Evolutionary conservation across 2,888 invertebrate species (phyloP), one percentile per base, ranked within the genome.

Genomic region (Hydrotaea cyrtoneurina): DNA sequence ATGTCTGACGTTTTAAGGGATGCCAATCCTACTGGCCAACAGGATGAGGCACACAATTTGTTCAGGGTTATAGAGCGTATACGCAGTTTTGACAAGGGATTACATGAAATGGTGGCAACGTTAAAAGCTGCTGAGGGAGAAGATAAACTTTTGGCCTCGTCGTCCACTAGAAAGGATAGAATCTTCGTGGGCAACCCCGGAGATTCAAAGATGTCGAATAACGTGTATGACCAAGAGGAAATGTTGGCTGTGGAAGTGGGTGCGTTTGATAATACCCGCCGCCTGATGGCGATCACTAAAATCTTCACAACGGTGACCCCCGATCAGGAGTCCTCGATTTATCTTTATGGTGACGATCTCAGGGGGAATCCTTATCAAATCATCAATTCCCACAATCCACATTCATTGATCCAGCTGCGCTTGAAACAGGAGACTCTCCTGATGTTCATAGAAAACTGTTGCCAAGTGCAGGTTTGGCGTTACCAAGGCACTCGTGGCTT

Each of bases 361-460:
- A 86, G 90, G 7, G 89, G 93, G 2, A 92, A 91, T 66, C 87
- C 94, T 19, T 93, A 93, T 85, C 94, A 95, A 86, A 93, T 93
- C 71, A 91, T 95, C 75, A 87, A 91, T 5, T 91, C 93, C 0
- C 90, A 91, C 5, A 93, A 92, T 2, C 94, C 95, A 4, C 92
- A 92, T 17, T 93, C 93, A 1, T 89, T 95, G 31, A 88, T 88
- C 0, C 82, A 89, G 0, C 4, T 92, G 17, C 89, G 91, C n/a
- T 86, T 93, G 19, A 90, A 92, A 66, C 93, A 93, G 36, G 93
- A 94, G 87, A 93, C 93, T 0, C 87, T 94, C n/a, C 86, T 94
- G 17, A 91, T 92, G 13, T 94, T 93, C 83, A 89, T 94, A 36
- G 93, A 94, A 88, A 87, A 88, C 43, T 89, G 89, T 19, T 88